Percentiles rank a stretch among this genome's conserved stretches.
These are phyloP conservation scores for Rhagophthalmus giganteus DNA, from an alignment of 2,888 invertebrate genomes.

Conservation along the genomic window DNA sequence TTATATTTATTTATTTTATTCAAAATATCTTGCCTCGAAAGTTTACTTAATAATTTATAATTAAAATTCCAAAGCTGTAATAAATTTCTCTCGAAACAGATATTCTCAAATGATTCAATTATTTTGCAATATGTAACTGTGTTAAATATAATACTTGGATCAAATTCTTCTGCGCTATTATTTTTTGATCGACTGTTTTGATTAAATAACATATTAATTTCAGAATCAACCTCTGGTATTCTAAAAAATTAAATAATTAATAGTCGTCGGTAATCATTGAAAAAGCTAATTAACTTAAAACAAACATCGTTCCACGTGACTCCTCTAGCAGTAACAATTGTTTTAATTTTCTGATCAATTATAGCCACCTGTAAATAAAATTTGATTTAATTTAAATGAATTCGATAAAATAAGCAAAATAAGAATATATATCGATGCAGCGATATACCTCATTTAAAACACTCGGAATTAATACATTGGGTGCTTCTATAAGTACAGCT, in stretches of 20 bases:
- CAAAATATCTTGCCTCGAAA: slow-evolving; percentile 66
- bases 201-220: slow-evolving; percentile 18
- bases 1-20: slow-evolving; percentile 62
- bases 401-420: too few relatives aligned
- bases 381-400: too few relatives aligned
- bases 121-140: slow-evolving; percentile 66
- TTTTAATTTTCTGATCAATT: slow-evolving; percentile 41
- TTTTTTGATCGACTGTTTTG: slow-evolving; percentile 11
- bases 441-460: slow-evolving; percentile 60
- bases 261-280: neutral
- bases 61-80: slow-evolving; percentile 73
- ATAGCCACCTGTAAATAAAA: slow-evolving; percentile 30
- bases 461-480: slow-evolving; percentile 67
- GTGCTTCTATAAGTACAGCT: slow-evolving; percentile 64
- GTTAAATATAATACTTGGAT: slow-evolving; percentile 62
- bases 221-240: slow-evolving; percentile 34
- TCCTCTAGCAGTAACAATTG: slow-evolving; percentile 34
- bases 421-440: too few relatives aligned
- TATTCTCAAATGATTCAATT: slow-evolving; percentile 62
- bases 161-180: slow-evolving; percentile 40
- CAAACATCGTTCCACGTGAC: slow-evolving; percentile 59
- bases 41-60: slow-evolving; percentile 56
- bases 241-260: slow-evolving; percentile 18
- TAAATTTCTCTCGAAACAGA: slow-evolving; percentile 67
- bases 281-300: slow-evolving; percentile 53